Evolutionary conservation across 2,797 vertebrate species (phyloP), one percentile per base, ranked within the genome.

Genomic region (Danio aesculapii): DNA sequence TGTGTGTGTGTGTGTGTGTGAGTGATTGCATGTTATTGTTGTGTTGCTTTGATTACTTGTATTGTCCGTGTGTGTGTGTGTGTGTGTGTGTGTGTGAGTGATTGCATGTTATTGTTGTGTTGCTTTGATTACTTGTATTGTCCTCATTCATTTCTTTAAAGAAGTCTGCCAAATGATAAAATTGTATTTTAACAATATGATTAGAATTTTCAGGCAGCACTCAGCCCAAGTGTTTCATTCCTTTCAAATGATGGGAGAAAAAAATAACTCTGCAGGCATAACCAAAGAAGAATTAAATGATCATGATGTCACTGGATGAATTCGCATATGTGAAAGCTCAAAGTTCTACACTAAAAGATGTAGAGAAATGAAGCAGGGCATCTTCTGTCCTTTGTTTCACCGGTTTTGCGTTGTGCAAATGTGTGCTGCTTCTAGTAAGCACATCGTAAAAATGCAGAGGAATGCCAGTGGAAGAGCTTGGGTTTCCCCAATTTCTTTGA

Each of bases 361-460:
- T 72, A 30, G 53, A 77, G 30, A 79, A 81, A 72, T 63, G 49
- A 82, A 73, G 72, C 49, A 57, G 66, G 49, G 58, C 55, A 63
- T 63, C 57, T 47, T 64, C 30, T 49, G 17, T 19, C 17, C 57
- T 62, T 43, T 82, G 19, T 50, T 58, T 63, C 39, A 57, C 10
- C 68, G 55, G 39, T 57, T 76, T 55, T 75, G 17, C 5, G 30
- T 17, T 69, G 9, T 55, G 19, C 43, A 49, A 64, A 50, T 70
- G 62, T 59, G 14, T 52, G 55, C 44, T 79, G 64, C 9, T 19
- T 73, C 62, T 74, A 44, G 81, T 55, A 49, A 63, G 46, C 30
- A 63, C 44, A 19, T 79, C 75, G 4, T 79, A 75, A 84, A 81
- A 82, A 84, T 76, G 14, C 57, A 69, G 11, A 66, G 73, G 61